Evolutionary conservation across 1,140 invertebrate species (phyloP), one percentile per base, ranked within the genome.

Genomic region (Lycorma delicatula): DNA sequence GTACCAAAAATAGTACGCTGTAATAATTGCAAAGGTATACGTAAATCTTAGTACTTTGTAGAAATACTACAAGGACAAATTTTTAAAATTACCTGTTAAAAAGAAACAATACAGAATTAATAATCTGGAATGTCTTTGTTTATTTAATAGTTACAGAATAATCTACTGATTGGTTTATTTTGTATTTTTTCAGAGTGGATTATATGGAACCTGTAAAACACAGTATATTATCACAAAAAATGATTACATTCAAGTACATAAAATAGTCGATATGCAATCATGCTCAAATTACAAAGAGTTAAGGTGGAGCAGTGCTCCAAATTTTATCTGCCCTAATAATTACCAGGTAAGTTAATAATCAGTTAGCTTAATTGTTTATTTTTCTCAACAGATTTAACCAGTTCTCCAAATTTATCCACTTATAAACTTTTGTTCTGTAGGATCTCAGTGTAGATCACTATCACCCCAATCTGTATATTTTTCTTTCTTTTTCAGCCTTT

Each of bases 201-300:
- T 63, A 0, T 56, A 58, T 48, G 66, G 66, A 25, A 63, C 25
- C 23, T 67, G 66, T 41, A 52, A 55, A 20, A 60, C 60, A 2
- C 60, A 67, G 23, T 66, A 67, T 25, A 44, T 64, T 16, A 52
- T 62, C 4, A 56, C 29, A 16, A 58, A 53, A 54, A 13, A 16
- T 25, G 13, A 48, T 31, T 23, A 60, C n/a, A 31, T 41, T 0
- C 54, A 34, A 28, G 51, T 68, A 1, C 58, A 56, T n/a, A 70
- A 70, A 60, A 62, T 65, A 12, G 49, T 69, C 13, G 63, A 70
- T 53, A 50, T 65, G 31, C 46, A 58, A 2, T 60, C 59, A n/a
- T 70, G 68, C 31, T 9, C 23, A 22, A 56, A 60, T 27, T 59
- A 44, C 9, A 60, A 64, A 7, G 46, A 34, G 7, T 49, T 61